Evolutionary conservation across 2,113 vertebrate species (phyloP).

Genomic region (Oplegnathus fasciatus): DNA sequence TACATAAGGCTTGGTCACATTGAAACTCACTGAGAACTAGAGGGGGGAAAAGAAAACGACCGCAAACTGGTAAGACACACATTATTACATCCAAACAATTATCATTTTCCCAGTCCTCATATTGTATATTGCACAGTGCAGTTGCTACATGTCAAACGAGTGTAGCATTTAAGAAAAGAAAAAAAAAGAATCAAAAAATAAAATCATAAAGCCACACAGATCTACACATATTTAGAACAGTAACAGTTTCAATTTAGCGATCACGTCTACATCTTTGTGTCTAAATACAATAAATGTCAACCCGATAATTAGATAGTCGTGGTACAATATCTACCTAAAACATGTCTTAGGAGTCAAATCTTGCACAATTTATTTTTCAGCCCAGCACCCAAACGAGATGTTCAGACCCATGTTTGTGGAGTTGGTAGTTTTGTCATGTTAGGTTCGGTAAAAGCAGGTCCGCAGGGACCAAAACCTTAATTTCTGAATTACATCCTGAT

Average conservation of each 20-base stretch:
- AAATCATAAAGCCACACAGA: constrained; percentile 90
- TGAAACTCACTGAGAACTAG: constrained; percentile 99
- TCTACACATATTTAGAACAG: constrained; percentile 91
- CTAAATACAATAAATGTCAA: constrained; percentile 87
- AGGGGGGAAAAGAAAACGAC: constrained; percentile 87
- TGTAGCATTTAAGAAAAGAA: constrained; percentile 93
- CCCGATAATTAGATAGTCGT: constrained; percentile 88
- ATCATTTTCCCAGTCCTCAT: constrained; percentile 95
- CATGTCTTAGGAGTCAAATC: constrained; percentile 52
- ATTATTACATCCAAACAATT: constrained; percentile 93
- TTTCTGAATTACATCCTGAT: neutral
- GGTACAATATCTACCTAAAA: constrained; percentile 89
- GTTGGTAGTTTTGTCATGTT: neutral
- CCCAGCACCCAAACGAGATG: constrained; percentile 44
- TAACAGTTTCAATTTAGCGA: constrained; percentile 93
- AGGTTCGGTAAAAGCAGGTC: constrained; percentile 5
- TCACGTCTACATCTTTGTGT: constrained; percentile 89
- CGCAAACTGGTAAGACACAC: constrained; percentile 94
- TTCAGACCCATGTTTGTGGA: neutral
- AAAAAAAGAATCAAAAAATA: constrained; percentile 87
- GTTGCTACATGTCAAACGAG: constrained; percentile 99
- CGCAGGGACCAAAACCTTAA: neutral
- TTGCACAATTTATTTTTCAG: constrained; percentile 11
- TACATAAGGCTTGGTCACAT: constrained; percentile 99
- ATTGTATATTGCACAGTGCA: constrained; percentile 99